These are phyloP conservation scores for Phania funesta DNA, from an alignment of 2,888 invertebrate genomes.

Conservation along the genomic window DNA sequence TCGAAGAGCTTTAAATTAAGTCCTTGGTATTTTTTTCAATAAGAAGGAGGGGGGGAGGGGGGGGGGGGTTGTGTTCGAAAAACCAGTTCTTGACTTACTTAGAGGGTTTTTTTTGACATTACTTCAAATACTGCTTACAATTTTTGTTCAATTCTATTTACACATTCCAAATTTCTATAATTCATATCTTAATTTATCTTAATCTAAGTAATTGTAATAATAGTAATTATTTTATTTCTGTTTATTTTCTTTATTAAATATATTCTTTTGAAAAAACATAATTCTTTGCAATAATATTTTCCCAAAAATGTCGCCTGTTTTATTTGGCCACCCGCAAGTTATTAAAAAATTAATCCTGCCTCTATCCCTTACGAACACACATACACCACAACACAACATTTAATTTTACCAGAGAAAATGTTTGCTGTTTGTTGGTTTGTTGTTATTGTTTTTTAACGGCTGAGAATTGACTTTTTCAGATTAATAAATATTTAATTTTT, in stretches of 20 bases:
- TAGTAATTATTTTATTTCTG: slow-evolving; percentile 20
- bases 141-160: slow-evolving; percentile 21
- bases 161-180: slow-evolving; percentile 34
- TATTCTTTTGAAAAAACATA: slow-evolving; percentile 65
- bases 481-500: neutral
- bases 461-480: neutral
- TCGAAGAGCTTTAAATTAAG: slow-evolving; percentile 23
- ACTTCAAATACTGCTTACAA: slow-evolving; percentile 62
- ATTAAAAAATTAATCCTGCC: neutral
- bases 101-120: slow-evolving; percentile 18
- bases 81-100: too few relatives aligned
- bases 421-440: neutral
- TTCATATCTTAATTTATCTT: slow-evolving; percentile 7
- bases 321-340: slow-evolving; percentile 46
- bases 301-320: slow-evolving; percentile 63
- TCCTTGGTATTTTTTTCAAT: slow-evolving; percentile 29
- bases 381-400: too few relatives aligned
- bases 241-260: slow-evolving; percentile 29
- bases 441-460: too few relatives aligned
- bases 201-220: slow-evolving; percentile 27
- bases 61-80: too few relatives aligned
- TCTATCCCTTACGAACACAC: neutral
- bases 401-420: neutral
- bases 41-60: too few relatives aligned
- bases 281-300: slow-evolving; percentile 66